A percentile compares a stretch with the other conserved stretches of the same genome.
Evolutionary conservation across 2,888 invertebrate species (phyloP).

Genomic region (Ditula angustiorana): DNA sequence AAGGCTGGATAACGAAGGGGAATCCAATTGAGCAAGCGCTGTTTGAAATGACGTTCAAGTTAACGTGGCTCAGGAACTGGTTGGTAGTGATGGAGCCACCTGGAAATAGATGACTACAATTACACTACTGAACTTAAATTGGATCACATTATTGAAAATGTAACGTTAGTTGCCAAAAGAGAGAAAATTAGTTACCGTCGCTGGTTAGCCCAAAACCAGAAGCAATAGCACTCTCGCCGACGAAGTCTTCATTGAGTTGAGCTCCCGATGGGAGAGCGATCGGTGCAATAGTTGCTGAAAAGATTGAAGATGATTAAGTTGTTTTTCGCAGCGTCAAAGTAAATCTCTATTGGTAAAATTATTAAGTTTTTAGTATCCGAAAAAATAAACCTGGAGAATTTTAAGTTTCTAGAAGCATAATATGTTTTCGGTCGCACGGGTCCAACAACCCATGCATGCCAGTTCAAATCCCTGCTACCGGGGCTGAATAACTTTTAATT

Average conservation of each 20-base stretch:
- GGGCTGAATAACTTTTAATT: constrained; percentile 2
- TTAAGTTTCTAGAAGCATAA: too few species aligned
- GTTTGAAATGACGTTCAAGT: constrained; percentile 46
- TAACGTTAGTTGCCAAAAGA: too few species aligned
- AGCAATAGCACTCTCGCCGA: constrained; percentile 22
- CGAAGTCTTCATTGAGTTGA: constrained; percentile 22
- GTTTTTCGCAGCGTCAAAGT: too few species aligned
- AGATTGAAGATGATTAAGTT: too few species aligned
- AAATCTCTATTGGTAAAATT: too few species aligned
- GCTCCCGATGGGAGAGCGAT: constrained; percentile 24
- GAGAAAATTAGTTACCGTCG: constrained; percentile 40
- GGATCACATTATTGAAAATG: too few species aligned
- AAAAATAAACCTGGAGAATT: too few species aligned
- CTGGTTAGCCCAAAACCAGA: constrained; percentile 37
- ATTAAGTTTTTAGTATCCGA: too few species aligned
- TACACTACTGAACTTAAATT: too few species aligned
- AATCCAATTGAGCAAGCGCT: constrained; percentile 42
- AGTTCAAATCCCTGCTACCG: constrained; percentile 20
- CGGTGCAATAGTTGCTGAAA: constrained; percentile 20
- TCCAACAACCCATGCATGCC: too few species aligned
- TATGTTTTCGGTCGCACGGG: too few species aligned
- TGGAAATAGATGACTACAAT: constrained; percentile 34
- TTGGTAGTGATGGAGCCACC: constrained; percentile 42
- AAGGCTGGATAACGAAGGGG: constrained; percentile 40
- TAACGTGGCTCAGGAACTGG: constrained; percentile 49